A percentile compares a stretch with the other conserved stretches of the same genome.
These are phyloP conservation scores for Polypterus senegalus DNA, from an alignment of 2,113 vertebrate species.

Conservation along the genomic window DNA sequence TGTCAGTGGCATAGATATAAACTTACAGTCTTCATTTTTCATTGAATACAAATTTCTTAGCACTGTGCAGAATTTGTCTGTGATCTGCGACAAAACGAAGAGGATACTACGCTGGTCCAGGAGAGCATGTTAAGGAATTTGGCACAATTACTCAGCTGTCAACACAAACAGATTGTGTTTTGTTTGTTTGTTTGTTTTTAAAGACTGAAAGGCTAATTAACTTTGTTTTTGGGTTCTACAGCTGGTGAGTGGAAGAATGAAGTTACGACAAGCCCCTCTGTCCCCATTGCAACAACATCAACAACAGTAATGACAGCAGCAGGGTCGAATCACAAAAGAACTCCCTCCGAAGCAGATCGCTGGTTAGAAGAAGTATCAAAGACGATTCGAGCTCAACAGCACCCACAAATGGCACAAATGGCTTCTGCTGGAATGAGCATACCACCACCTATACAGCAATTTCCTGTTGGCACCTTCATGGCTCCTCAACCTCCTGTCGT, in stretches of 20 bases:
- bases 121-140: too few relatives aligned
- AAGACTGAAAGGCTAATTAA: not conserved
- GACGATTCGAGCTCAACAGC: constrained; percentile 64
- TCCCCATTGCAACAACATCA: constrained; percentile 16
- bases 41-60: too few relatives aligned
- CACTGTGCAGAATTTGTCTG: too few relatives aligned
- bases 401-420: constrained; percentile 29
- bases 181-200: too few relatives aligned
- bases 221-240: constrained; percentile 26
- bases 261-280: constrained; percentile 33
- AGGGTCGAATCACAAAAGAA: constrained; percentile 64
- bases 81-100: too few relatives aligned
- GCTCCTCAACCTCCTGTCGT: constrained; percentile 53
- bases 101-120: too few relatives aligned
- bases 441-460: constrained; percentile 46
- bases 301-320: too few relatives aligned
- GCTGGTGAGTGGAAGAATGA: constrained; percentile 50
- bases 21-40: too few relatives aligned
- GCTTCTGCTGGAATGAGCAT: constrained; percentile 34
- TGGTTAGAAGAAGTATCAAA: constrained; percentile 96
- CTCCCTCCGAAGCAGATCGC: constrained; percentile 88
- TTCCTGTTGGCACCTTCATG: constrained; percentile 55
- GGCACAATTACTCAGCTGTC: too few relatives aligned
- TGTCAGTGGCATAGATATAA: too few relatives aligned
- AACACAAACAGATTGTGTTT: too few relatives aligned